Base-by-base conservation (phyloP, 2,888 invertebrate genomes). In the Drosophila koepferae region DNA sequence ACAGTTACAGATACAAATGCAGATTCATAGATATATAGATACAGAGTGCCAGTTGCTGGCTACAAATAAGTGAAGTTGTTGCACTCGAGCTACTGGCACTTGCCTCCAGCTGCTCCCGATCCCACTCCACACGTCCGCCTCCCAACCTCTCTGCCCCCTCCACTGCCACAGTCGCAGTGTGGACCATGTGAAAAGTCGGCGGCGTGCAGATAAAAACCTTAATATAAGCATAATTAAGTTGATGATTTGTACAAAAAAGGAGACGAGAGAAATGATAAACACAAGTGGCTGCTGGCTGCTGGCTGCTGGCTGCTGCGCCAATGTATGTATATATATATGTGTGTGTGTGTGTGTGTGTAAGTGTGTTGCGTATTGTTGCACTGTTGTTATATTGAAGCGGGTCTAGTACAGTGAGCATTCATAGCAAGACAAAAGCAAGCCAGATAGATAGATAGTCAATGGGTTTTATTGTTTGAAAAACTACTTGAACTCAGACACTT, bases 181-280 rank as follows among this genome's bases (percentile, higher is more conserved):
- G 67, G 55, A 76, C 82, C 82, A 89, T 89, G 89, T 87, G 86
- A 87, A 87, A 85, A 89, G 74, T 80, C 80, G 69, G 72, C 78
- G 67, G 73, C 87, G 82, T 84, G 82, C 86, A 86, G 84, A 89
- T 86, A 82, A 80, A 86, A 89, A 86, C 84, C 84, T 90, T 89
- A 86, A 86, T 86, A 89, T 86, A 86, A 86, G 89, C 89, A 90
- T 89, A 89, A 89, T 89, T 89, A 90, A 90, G 90, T 89, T 88
- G 90, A 90, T 89, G 89, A 90, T 88, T 90, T 88, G 84, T 86
- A 90, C 82, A 90, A 89, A 81, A 83, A 82, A 81, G 84, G 77
- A 73, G 81, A 82, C 69, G 82, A 80, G 80, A 68, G 72, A 85
- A 80, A 82, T 84, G 82, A 82, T 82, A 84, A 82, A 84, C 82